phyloP scores from a whole-genome alignment of 1,140 invertebrate genomes.

The Heliconius nattereri region DNA sequence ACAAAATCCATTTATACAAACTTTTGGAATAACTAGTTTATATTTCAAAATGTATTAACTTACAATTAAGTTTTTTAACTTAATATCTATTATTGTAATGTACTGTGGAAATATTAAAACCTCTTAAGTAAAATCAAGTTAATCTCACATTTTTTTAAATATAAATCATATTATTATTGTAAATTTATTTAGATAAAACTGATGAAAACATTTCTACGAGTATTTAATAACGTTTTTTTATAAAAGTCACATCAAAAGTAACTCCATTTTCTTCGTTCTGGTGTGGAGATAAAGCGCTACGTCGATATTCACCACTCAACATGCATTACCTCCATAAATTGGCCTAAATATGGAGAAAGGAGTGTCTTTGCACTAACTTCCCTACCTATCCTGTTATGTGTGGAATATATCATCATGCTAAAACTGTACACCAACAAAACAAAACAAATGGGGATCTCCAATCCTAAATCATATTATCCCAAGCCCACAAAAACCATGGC shows the following conservation, averaged over 20 bases:
- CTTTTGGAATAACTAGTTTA: not conserved
- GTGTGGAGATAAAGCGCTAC: too few species aligned
- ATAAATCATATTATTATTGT: not conserved
- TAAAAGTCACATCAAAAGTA: too few species aligned
- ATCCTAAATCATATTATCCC: not conserved
- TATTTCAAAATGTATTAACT: not conserved
- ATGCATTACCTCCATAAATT: too few species aligned
- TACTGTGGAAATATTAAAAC: not conserved
- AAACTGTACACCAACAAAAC: not conserved
- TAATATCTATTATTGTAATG: not conserved
- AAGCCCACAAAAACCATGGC: conserved; percentile 24
- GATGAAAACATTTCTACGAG: too few species aligned
- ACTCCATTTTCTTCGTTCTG: too few species aligned
- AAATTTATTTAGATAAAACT: not conserved
- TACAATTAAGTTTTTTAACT: not conserved
- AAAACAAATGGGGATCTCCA: conserved; percentile 8
- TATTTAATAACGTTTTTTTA: too few species aligned
- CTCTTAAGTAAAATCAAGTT: too few species aligned
- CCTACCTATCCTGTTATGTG: too few species aligned
- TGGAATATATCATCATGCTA: too few species aligned
- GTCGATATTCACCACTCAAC: too few species aligned
- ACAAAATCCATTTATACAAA: not conserved
- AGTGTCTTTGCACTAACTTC: too few species aligned
- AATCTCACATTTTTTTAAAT: not conserved
- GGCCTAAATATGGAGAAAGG: too few species aligned